These are phyloP conservation scores for Agrochola lota DNA, from an alignment of 2,888 invertebrate genomes.

Conservation along the genomic window DNA sequence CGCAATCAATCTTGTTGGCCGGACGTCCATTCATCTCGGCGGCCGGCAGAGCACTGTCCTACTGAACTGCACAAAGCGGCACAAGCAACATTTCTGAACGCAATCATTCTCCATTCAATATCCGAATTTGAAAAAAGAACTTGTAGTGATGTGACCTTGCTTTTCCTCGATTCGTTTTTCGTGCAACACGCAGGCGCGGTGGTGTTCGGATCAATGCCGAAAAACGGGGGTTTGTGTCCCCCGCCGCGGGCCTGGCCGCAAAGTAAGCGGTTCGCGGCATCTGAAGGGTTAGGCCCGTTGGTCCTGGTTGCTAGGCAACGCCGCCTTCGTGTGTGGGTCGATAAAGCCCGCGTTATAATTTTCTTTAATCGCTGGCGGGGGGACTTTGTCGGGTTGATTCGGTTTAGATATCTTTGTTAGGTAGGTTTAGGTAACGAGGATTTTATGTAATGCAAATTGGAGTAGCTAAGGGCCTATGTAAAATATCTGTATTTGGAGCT, in stretches of 20 bases:
- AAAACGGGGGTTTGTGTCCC: slow-evolving; percentile 85
- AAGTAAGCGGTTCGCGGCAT: slow-evolving; percentile 88
- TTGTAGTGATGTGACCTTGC: slow-evolving; percentile 89
- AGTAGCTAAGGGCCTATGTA: slow-evolving; percentile 18
- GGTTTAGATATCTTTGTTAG: slow-evolving; percentile 72
- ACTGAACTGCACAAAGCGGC: slow-evolving; percentile 77
- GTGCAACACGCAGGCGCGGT: slow-evolving; percentile 89
- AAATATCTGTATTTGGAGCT: neutral
- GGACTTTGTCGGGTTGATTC: slow-evolving; percentile 70
- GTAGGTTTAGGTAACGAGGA: slow-evolving; percentile 56
- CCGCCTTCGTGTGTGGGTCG: slow-evolving; percentile 84
- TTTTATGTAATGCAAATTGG: slow-evolving; percentile 28
- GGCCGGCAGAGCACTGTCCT: slow-evolving; percentile 73
- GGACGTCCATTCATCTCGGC: slow-evolving; percentile 61
- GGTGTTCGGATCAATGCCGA: slow-evolving; percentile 88
- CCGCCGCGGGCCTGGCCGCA: slow-evolving; percentile 80
- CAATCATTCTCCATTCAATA: slow-evolving; percentile 88
- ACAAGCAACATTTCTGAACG: slow-evolving; percentile 82
- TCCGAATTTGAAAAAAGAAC: slow-evolving; percentile 88
- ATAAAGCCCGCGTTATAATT: slow-evolving; percentile 85
- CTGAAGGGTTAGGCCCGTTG: slow-evolving; percentile 86
- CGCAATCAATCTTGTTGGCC: slow-evolving; percentile 41
- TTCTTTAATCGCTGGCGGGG: slow-evolving; percentile 84
- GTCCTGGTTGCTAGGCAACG: slow-evolving; percentile 86
- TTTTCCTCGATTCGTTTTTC: slow-evolving; percentile 87